These are phyloP conservation scores for Crotalus viridis DNA, from an alignment of 2,113 vertebrate genomes.

Conservation along the genomic window DNA sequence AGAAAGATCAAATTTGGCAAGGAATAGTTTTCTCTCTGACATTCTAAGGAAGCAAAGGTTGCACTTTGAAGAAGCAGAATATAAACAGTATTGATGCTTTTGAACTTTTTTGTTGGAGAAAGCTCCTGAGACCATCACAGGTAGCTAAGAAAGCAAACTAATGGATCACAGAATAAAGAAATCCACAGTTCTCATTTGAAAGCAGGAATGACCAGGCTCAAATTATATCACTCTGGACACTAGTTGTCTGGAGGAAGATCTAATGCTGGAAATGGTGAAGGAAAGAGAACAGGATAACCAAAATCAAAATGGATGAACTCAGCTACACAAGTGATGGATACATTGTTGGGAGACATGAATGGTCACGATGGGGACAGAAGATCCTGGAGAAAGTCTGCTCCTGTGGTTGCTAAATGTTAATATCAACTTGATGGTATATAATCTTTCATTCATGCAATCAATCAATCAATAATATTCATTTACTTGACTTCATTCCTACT, in stretches of 20 bases:
- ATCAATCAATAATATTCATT: not conserved
- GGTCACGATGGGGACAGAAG: not conserved
- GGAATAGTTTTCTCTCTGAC: not conserved
- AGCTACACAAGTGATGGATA: not conserved
- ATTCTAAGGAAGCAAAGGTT: not conserved
- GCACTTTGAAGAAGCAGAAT: not conserved
- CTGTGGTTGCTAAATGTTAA: not conserved
- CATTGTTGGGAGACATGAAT: not conserved
- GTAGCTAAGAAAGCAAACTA: not conserved
- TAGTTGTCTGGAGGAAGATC: not conserved
- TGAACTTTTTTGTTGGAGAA: not conserved
- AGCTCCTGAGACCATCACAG: not conserved
- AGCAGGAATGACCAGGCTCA: not conserved
- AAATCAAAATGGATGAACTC: not conserved
- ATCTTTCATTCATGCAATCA: not conserved
- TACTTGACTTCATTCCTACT: not conserved
- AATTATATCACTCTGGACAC: not conserved
- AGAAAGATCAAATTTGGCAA: not conserved
- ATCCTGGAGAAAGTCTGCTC: not conserved
- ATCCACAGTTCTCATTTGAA: not conserved
- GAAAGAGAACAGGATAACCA: not conserved
- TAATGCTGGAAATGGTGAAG: not conserved
- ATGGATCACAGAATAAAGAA: not conserved
- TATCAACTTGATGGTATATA: not conserved
- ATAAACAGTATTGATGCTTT: not conserved